Conservation (phyloP, 2,113 vertebrate species). For the Vombatus ursinus region DNA sequence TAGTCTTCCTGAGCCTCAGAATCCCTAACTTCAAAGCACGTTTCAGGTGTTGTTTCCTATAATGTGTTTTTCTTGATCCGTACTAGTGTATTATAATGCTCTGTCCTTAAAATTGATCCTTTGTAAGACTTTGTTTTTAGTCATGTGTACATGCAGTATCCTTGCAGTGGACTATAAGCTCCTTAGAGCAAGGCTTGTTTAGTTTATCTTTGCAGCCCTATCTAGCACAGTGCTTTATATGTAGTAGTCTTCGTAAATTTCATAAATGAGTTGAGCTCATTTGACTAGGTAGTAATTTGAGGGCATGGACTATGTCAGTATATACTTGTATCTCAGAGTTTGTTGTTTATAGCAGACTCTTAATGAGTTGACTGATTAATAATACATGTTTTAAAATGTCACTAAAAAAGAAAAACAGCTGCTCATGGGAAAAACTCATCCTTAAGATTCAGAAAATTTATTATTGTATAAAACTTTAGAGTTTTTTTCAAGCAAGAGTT, state of each 20-base stretch:
- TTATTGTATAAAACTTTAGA: background rate
- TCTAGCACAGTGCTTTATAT: background rate
- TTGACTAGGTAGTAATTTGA: background rate
- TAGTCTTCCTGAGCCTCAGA: background rate
- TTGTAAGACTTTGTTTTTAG: background rate
- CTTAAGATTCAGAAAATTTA: background rate
- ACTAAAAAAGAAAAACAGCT: background rate
- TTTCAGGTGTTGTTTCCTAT: background rate
- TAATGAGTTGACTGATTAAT: background rate
- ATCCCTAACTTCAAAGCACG: background rate
- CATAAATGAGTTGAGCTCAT: background rate
- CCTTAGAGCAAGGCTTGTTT: background rate
- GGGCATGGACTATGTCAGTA: background rate
- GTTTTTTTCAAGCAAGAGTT: background rate
- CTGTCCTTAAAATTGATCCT: background rate
- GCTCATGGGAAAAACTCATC: background rate
- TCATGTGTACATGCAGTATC: background rate
- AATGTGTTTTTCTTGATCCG: background rate
- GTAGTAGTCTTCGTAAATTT: background rate
- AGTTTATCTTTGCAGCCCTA: background rate
- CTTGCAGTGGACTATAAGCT: background rate
- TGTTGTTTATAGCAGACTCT: background rate
- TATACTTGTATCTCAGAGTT: background rate
- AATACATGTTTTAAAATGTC: background rate
- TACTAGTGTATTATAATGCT: background rate